Evolutionary conservation across 1,140 invertebrate species (phyloP), one percentile per base, ranked within the genome.

Genomic region (Scylla paramamosain): DNA sequence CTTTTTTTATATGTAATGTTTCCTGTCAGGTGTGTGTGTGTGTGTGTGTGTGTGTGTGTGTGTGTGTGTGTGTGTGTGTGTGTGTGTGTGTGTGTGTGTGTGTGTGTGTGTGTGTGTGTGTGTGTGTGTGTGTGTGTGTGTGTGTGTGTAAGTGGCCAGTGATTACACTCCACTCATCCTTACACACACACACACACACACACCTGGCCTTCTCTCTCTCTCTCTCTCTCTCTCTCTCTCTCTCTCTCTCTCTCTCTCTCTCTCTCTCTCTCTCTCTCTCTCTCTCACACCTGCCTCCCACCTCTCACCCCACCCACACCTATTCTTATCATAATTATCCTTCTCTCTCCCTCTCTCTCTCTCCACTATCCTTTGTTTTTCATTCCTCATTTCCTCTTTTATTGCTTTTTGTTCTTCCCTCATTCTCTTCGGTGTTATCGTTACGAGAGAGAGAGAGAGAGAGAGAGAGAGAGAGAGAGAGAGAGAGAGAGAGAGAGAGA

Each of bases 401-500:
- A 39, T 20, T 59, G 12, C 52, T 20, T 59, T 59, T 59, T 59
- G 10, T 59, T 59, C 52, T 59, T 59, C 52, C 52, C 20, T 59
- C 20, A 4, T 59, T 59, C 20, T 0, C 52, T 0, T 59, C 10
- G 10, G 10, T 4, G 10, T 59, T 59, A 59, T 59, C 52, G 20
- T 20, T 59, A 16, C 52, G 29, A 39, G 28, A 88, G 86, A 32
- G 86, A 88, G 86, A 32, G 89, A 91, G 45, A 52, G 89, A 91
- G 45, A 52, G 45, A 52, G 45, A 52, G 10, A 52, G 89, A 52
- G 14, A 52, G 89, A 52, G 25, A 28, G 89, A 32, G 89, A 91
- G 45, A 52, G 89, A 91, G 45, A 52, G 45, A 52, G 45, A 52
- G 10, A 52, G 89, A 52, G 14, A 52, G 89, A 52, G 25, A 28